These are phyloP conservation scores for Steinernema khuongi DNA, from an alignment of 1,140 invertebrate species.

Conservation along the genomic window DNA sequence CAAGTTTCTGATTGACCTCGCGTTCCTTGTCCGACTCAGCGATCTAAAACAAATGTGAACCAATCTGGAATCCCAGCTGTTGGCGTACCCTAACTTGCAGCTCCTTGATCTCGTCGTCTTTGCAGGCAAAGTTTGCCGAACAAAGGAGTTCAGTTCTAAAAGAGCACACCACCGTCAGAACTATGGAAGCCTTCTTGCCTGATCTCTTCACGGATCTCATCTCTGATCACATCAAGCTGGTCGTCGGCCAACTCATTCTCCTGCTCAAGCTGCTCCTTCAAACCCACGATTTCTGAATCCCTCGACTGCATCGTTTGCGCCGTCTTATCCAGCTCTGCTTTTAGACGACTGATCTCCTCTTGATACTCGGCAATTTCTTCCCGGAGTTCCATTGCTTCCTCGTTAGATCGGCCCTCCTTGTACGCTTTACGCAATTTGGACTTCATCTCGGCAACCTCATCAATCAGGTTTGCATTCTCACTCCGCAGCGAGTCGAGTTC, in stretches of 20 bases:
- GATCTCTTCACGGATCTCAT: constrained; percentile 1
- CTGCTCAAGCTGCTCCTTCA: constrained; percentile 23
- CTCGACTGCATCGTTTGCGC: not conserved
- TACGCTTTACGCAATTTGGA: constrained; percentile 21
- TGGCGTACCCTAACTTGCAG: constrained; percentile 17
- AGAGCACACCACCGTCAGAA: not conserved
- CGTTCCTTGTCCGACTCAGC: constrained; percentile 16
- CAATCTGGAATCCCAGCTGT: not conserved
- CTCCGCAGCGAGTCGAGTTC: constrained; percentile 38
- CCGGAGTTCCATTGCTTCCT: constrained; percentile 21
- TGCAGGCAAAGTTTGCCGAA: not conserved
- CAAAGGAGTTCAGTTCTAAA: not conserved
- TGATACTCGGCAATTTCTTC: constrained; percentile 27
- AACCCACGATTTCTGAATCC: constrained; percentile 9
- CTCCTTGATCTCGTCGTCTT: constrained; percentile 7
- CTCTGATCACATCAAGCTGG: constrained; percentile 8
- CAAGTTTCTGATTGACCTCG: not conserved
- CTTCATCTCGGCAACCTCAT: constrained; percentile 28
- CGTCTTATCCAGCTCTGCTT: not conserved
- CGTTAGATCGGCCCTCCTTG: constrained; percentile 28
- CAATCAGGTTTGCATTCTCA: constrained; percentile 27
- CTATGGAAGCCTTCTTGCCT: not conserved
- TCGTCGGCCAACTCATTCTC: constrained; percentile 20
- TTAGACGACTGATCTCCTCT: constrained; percentile 19
- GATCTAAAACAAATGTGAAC: constrained; percentile 7